phyloP scores from a whole-genome alignment of 64 coral and sea anemone genomes.

The Trachythela sp. region DNA sequence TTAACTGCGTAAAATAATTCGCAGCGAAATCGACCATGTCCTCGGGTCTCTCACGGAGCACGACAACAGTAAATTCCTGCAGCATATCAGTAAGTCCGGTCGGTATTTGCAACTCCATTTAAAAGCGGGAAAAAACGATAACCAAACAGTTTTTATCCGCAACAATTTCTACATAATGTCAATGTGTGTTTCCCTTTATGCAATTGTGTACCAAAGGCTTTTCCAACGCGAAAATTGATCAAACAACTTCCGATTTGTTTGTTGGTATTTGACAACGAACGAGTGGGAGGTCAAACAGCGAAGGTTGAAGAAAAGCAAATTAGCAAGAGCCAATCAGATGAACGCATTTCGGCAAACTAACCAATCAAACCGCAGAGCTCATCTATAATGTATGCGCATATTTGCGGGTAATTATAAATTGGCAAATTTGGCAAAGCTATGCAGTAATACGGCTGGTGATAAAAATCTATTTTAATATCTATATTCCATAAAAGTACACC shows the following conservation, averaged over 20 bases:
- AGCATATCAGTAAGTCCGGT: constrained; percentile 5
- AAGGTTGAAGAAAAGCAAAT: neutral
- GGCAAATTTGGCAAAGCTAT: neutral
- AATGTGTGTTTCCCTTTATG: neutral
- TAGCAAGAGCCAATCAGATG: neutral
- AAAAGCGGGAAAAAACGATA: neutral
- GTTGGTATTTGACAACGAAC: neutral
- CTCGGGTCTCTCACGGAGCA: neutral
- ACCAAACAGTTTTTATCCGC: neutral
- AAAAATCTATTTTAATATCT: too few relatives aligned
- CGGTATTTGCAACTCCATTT: constrained; percentile 14
- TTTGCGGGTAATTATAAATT: neutral
- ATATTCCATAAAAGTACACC: too few relatives aligned
- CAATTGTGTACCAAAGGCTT: neutral
- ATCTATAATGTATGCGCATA: neutral
- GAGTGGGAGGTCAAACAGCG: neutral
- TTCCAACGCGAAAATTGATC: neutral
- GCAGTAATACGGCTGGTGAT: too few relatives aligned
- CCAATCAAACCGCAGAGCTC: neutral
- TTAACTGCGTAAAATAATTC: constrained; percentile 1
- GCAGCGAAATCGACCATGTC: constrained; percentile 15
- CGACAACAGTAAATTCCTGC: neutral
- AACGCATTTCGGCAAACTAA: neutral
- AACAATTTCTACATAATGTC: neutral
- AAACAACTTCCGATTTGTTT: neutral